Base-by-base conservation (phyloP, 2,888 invertebrate genomes). In the Chelonus formosanus region DNA sequence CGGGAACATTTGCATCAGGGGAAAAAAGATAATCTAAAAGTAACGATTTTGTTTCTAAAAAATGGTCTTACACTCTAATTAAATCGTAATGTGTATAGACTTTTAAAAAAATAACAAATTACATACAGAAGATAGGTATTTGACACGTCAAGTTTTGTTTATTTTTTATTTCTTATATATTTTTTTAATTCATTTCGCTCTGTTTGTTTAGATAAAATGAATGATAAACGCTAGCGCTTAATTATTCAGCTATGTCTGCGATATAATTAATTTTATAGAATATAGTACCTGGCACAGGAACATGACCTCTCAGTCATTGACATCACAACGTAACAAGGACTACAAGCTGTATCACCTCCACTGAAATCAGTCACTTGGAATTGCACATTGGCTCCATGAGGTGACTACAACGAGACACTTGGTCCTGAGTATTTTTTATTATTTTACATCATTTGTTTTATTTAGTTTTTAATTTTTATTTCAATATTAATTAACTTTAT, bases 51-150 rank as follows among this genome's bases (percentile, higher is more conserved):
- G 67, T 70, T 7, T 70, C 65, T 70, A 73, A 43, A 52, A 45
- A 67, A 53, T 65, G 60, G 66, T 73, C 80, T 80, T 81, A 80
- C 69, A 75, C 67, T 72, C 79, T 80, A 79, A 80, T 77, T 76
- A 78, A 31, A 79, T 77, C 76, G 79, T 76, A 73, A 20, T 20
- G 70, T 75, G 78, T 78, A 83, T 84, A 84, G 80, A 84, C 83
- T 83, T 83, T 84, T 78, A 79, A 84, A 84, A 80, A 83, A 83
- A 84, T 84, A 84, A 84, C 83, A 83, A 83, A 83, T 80, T 81
- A 81, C 81, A 79, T 82, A 82, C 77, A 82, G 77, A 76, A 73
- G 74, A 76, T 75, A 75, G 68, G 76, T 77, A 76, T 78, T 78
- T 77, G 78, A 83, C 77, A 79, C 77, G 72, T 75, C 20, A 20